phyloP scores from a whole-genome alignment of 2,113 vertebrate species.

The Nerophis lumbriciformis region DNA sequence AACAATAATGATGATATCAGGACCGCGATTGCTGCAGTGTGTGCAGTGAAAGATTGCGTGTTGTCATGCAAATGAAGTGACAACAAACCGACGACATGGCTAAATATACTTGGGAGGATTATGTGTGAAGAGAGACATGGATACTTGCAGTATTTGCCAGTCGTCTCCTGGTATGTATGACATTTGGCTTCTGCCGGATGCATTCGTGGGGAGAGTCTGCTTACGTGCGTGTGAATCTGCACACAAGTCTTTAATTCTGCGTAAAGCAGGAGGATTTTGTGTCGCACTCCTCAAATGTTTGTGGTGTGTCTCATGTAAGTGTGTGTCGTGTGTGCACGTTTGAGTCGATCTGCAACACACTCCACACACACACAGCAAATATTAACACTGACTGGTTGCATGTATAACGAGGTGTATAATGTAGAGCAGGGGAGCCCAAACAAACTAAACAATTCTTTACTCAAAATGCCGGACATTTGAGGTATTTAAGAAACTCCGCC shows the following conservation, averaged over 20 bases:
- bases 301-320: neutral
- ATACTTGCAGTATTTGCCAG: conserved; percentile 54
- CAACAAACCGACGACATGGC: conserved; percentile 67
- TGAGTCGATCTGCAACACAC: neutral
- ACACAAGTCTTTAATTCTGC: no score
- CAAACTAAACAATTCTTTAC: no score
- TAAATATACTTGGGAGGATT: conserved; percentile 68
- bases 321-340: neutral
- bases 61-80: conserved; percentile 74
- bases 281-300: neutral
- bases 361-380: neutral
- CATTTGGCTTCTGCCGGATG: conserved; percentile 24
- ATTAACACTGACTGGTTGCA: neutral
- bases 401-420: neutral
- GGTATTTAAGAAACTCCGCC: no score
- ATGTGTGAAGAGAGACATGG: conserved; percentile 51
- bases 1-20: conserved; percentile 73
- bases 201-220: neutral
- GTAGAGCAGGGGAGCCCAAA: no score
- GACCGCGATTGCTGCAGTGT: conserved; percentile 46
- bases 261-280: neutral
- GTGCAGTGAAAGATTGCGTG: conserved; percentile 57
- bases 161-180: conserved; percentile 36
- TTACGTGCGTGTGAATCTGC: neutral
- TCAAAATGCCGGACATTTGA: no score